phyloP scores from a whole-genome alignment of 64 coral and sea anemone species.

The Stylophora pistillata region DNA sequence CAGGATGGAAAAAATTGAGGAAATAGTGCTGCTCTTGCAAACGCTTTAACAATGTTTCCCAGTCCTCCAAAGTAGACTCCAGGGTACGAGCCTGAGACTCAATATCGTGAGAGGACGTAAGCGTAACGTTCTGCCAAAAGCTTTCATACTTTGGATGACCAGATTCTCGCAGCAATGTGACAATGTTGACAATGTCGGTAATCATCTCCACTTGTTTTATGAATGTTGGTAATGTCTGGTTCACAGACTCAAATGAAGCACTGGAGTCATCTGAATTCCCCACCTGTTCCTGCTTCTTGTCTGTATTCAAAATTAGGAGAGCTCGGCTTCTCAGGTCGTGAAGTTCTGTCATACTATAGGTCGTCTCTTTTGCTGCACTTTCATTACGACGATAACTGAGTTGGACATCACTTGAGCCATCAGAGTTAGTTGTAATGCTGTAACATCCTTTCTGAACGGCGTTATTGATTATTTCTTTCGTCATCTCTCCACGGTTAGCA shows the following conservation, averaged over 20 bases:
- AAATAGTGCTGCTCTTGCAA: constrained; percentile 65
- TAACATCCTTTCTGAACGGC: constrained; percentile 60
- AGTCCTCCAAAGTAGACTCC: constrained; percentile 12
- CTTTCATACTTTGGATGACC: constrained; percentile 53
- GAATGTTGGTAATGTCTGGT: constrained; percentile 17
- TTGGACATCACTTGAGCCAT: constrained; percentile 39
- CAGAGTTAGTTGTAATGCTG: not conserved
- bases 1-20: constrained; percentile 83
- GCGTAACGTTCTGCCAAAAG: constrained; percentile 38
- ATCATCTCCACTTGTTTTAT: constrained; percentile 75
- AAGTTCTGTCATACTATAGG: constrained; percentile 45
- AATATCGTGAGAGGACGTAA: constrained; percentile 51
- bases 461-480: constrained; percentile 65
- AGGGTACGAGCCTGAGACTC: constrained; percentile 29
- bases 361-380: constrained; percentile 14
- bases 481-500: constrained; percentile 67
- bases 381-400: constrained; percentile 10
- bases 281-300: constrained; percentile 22
- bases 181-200: constrained; percentile 56
- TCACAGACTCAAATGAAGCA: not conserved
- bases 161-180: constrained; percentile 51
- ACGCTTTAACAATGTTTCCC: constrained; percentile 35
- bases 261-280: not conserved
- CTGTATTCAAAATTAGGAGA: constrained; percentile 60
- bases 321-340: constrained; percentile 86